Base-by-base conservation (phyloP, 2,113 vertebrate species). In the Hemicordylus capensis region DNA sequence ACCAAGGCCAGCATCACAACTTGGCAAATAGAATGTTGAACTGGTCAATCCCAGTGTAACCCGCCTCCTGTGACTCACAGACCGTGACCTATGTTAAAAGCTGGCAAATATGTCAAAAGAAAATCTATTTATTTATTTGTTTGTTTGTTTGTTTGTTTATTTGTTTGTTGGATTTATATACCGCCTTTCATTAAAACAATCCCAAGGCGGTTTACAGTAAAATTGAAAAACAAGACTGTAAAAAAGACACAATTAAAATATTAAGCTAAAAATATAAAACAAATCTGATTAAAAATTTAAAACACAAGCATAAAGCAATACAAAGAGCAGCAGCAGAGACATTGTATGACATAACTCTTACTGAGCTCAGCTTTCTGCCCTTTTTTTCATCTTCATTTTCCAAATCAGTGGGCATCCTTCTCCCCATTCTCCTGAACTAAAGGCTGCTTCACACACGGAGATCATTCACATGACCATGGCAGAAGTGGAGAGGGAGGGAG, bases 21-120 rank as follows among this genome's bases (percentile, higher is more conserved):
- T 77, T 92, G 83, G 92, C 91, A 76, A 92, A 81, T 48, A 61
- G 84, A 79, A 90, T 83, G 91, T 87, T 83, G 85, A 93, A 86
- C 91, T 87, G 83, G 39, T 91, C 91, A 93, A 91, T 92, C 63
- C 90, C 82, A 90, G 72, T 90, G 84, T 37, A 85, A 7, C 15
- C 74, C 79, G 54, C 88, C 94, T 70, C 64, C 89, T 91, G 89
- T 37, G 34, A 58, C 19, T 58, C 42, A 28, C 24, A 73, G 42
- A 1, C 20, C 28, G 70, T 85, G 72, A 91, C 89, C 89, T 84
- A 69, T 84, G 39, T 70, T 92, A 89, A 92, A 87, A 93, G 84
- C 75, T 44, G 88, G 73, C 80, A 95, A 82, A 84, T 46, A 58
- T 92, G 92, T 90, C 86, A 92, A 93, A 84, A 64, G 89, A 87